Evolutionary conservation across 2,888 invertebrate species (phyloP), one percentile per base, ranked within the genome.

Genomic region (Julus scandinavius): DNA sequence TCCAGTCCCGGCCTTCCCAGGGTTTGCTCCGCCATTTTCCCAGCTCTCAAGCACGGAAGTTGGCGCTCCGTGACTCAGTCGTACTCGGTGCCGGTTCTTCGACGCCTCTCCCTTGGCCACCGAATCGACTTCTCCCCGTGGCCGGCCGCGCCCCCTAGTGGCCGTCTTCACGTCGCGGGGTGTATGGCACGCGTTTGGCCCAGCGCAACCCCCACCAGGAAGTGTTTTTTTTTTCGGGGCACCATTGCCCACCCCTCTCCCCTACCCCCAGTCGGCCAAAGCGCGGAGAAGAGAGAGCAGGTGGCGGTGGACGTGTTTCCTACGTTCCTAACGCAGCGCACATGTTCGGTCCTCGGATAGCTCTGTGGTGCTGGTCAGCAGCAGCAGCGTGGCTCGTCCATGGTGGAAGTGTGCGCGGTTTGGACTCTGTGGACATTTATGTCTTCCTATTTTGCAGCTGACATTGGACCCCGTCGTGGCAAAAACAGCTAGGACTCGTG

Each of bases 361-460:
- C 9, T 29, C 58, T 58, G 5, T 17, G 9, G 58, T 49, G 54
- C 54, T 87, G 54, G 87, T 38, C 40, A 58, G 29, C 54, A 29
- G 29, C 29, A 29, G 29, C 29, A 4, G 40, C 54, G 87, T 87
- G 58, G 58, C 38, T 13, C 15, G 58, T 63, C 87, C 38, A 87
- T 40, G 87, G 11, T 87, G 29, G 29, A 29, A 29, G 58, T 85
- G 85, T 15, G 80, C 80, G 7, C 17, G 15, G 83, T 83, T n/a
- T 15, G 84, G 84, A 84, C 84, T 40, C 40, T 40, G 45, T 40
- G 84, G 84, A 84, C 84, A 84, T 40, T 84, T n/a, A 84, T 40
- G 84, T 40, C 40, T 87, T 87, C 87, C 41, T 87, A 41, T 87
- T 87, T 87, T 87, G 87, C 87, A 87, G 87, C 87, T 87, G 87